Evolutionary conservation across 1,140 invertebrate species (phyloP).

Genomic region (Batillaria attramentaria): DNA sequence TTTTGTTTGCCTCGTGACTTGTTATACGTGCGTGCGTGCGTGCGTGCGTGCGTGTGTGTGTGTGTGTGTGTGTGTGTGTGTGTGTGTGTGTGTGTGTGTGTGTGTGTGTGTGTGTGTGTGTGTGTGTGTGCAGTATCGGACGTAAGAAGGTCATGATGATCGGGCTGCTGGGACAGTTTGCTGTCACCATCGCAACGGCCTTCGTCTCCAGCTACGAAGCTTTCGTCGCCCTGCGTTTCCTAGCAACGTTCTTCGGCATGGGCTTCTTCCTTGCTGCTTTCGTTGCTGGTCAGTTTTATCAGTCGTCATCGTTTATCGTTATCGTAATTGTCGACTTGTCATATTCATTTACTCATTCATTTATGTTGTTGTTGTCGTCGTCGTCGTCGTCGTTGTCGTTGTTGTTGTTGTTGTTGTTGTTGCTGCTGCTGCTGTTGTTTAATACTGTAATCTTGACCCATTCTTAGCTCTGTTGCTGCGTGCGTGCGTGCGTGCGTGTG

Average conservation of each 20-base stretch:
- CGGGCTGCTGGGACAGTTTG: slow-evolving; percentile 21
- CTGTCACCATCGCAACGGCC: slow-evolving; percentile 25
- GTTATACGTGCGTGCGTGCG: not conserved
- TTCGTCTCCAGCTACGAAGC: slow-evolving; percentile 34
- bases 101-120: not conserved
- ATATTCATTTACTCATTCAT: not conserved
- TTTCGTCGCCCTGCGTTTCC: slow-evolving; percentile 39
- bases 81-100: slow-evolving; percentile 12
- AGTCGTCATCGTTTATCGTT: not conserved
- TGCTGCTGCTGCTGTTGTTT: not conserved
- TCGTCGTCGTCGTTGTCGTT: not conserved
- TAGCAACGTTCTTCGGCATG: slow-evolving; percentile 32
- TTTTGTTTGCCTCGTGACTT: no score
- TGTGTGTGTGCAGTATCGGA: slow-evolving; percentile 32
- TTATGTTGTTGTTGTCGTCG: not conserved
- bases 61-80: slow-evolving; percentile 23
- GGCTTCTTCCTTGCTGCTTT: slow-evolving; percentile 41
- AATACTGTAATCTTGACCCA: not conserved
- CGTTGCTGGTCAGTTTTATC: slow-evolving; percentile 31
- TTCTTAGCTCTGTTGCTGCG: no score
- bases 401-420: slow-evolving; percentile 9
- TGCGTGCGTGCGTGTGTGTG: slow-evolving; percentile 2
- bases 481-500: no score
- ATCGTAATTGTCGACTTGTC: not conserved
- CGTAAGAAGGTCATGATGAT: slow-evolving; percentile 38